These are phyloP conservation scores for Drosophila watanabei DNA, from an alignment of 1,140 invertebrate genomes.

Conservation along the genomic window DNA sequence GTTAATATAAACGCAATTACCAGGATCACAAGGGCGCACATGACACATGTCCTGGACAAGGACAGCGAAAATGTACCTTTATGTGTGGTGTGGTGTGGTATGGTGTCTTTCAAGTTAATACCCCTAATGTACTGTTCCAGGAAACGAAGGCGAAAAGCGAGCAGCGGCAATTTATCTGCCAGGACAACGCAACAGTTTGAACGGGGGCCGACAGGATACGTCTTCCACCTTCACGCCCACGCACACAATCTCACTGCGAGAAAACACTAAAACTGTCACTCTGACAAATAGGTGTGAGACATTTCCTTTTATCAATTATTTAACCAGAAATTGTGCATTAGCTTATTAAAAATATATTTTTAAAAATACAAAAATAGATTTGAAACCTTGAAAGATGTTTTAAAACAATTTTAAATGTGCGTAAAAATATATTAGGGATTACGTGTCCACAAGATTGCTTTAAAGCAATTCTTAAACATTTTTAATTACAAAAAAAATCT, in stretches of 20 bases:
- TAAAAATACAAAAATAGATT: too few relatives aligned
- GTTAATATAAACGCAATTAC: slow-evolving; percentile 34
- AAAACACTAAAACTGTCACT: not conserved
- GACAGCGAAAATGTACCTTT: slow-evolving; percentile 23
- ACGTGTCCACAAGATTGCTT: not conserved
- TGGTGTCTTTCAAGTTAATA: slow-evolving; percentile 52
- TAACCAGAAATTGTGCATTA: not conserved
- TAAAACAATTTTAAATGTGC: not conserved
- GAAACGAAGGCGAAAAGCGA: slow-evolving; percentile 28
- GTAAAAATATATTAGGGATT: not conserved
- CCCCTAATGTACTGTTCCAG: slow-evolving; percentile 58
- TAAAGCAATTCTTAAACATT: not conserved
- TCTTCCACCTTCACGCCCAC: slow-evolving; percentile 8
- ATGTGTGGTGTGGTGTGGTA: not conserved
- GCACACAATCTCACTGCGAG: slow-evolving; percentile 2
- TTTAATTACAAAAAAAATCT: not conserved
- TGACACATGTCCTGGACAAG: slow-evolving; percentile 32
- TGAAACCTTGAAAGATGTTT: too few relatives aligned
- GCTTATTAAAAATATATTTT: not conserved
- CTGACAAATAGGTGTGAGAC: not conserved
- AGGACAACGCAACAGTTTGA: slow-evolving; percentile 66
- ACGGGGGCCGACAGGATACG: slow-evolving; percentile 30
- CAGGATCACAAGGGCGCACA: slow-evolving; percentile 30
- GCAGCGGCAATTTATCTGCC: slow-evolving; percentile 50
- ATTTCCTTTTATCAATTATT: not conserved